phyloP scores from a whole-genome alignment of 2,113 vertebrate species.

The Oceanodroma tethys region DNA sequence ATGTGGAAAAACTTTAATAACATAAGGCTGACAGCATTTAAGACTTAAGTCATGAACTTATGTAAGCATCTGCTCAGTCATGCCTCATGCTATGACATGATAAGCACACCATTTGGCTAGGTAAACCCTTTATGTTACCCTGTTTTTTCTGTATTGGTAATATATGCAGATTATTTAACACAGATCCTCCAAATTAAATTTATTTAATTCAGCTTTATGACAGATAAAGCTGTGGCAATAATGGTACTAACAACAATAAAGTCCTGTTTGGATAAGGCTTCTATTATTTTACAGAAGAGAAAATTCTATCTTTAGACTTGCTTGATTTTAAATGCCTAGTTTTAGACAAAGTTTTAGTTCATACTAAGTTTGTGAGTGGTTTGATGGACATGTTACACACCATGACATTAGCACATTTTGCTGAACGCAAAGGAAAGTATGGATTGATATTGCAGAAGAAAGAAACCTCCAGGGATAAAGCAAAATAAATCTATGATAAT shows the following conservation, averaged over 20 bases:
- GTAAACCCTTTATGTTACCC: not conserved
- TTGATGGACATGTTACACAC: constrained; percentile 1
- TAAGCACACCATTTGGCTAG: not conserved
- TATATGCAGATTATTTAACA: not conserved
- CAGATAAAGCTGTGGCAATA: not conserved
- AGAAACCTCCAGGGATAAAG: not conserved
- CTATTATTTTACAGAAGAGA: not conserved
- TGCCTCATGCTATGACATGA: not conserved
- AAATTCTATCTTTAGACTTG: not conserved
- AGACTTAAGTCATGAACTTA: not conserved
- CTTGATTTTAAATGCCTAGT: not conserved
- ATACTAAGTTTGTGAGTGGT: constrained; percentile 6
- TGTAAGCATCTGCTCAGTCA: not conserved
- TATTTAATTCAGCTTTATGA: not conserved
- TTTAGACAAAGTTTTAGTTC: constrained; percentile 38
- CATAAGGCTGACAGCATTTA: not conserved
- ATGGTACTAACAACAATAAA: not conserved
- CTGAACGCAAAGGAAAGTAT: not conserved
- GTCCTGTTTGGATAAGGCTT: not conserved
- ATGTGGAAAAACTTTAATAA: not conserved
- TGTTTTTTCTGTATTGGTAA: not conserved
- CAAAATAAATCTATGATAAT: not conserved
- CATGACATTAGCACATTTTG: not conserved
- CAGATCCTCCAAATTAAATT: not conserved
- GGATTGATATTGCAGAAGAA: not conserved